Conservation (phyloP, 2,888 invertebrate species). For the Campaea margaritaria region DNA sequence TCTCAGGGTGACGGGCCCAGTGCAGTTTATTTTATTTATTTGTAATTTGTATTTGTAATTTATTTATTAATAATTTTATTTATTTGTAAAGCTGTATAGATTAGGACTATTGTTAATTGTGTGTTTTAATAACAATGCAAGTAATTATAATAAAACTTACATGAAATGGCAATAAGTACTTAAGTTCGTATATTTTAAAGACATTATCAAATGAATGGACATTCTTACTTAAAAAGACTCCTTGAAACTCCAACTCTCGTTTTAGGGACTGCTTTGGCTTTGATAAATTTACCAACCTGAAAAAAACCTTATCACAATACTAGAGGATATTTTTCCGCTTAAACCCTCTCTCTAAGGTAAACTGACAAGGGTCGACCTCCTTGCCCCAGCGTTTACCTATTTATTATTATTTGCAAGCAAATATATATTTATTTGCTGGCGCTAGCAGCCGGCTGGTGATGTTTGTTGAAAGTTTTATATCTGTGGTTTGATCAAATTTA, state of each 20-base stretch:
- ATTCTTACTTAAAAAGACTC: not conserved
- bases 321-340: not conserved
- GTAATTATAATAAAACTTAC: too few relatives aligned
- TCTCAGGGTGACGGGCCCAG: too few relatives aligned
- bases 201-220: too few relatives aligned
- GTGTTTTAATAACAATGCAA: too few relatives aligned
- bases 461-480: not conserved
- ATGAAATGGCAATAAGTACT: too few relatives aligned
- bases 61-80: too few relatives aligned
- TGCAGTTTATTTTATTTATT: too few relatives aligned
- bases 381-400: not conserved
- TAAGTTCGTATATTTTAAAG: too few relatives aligned
- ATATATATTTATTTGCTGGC: not conserved
- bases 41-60: too few relatives aligned
- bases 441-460: not conserved
- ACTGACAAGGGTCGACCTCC: not conserved
- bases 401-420: conserved; percentile 1
- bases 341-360: not conserved
- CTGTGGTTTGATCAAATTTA: not conserved
- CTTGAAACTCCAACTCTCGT: not conserved
- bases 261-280: not conserved
- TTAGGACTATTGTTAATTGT: too few relatives aligned
- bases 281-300: not conserved
- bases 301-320: not conserved
- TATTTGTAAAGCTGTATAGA: too few relatives aligned